Conservation (phyloP, 2,888 invertebrate genomes). For the Ochropacha duplaris region DNA sequence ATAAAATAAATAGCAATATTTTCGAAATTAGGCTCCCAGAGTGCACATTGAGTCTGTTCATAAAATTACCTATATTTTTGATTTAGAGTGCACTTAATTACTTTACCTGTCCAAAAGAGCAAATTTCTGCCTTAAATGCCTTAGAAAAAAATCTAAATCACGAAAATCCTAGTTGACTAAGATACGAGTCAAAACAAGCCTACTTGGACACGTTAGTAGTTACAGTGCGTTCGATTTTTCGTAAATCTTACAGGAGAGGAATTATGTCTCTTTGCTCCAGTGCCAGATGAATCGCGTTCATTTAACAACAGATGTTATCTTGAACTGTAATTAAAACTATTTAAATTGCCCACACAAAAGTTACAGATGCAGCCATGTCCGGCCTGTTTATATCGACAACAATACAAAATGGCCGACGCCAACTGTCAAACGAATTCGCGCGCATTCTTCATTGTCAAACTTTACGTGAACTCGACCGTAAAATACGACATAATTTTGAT, state of each 20-base stretch:
- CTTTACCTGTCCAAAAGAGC: too few species aligned
- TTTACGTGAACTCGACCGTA: slow-evolving; percentile 41
- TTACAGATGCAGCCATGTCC: slow-evolving; percentile 29
- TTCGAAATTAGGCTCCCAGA: too few species aligned
- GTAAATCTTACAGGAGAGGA: background rate
- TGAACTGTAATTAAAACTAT: background rate
- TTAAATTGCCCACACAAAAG: slow-evolving; percentile 2
- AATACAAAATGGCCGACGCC: slow-evolving; percentile 65
- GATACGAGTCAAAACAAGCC: too few species aligned
- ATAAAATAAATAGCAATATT: too few species aligned
- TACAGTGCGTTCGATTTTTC: too few species aligned
- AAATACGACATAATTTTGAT: slow-evolving; percentile 66
- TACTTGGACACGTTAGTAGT: too few species aligned
- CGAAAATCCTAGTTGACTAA: too few species aligned
- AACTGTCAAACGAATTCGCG: slow-evolving; percentile 69
- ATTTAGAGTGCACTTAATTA: too few species aligned
- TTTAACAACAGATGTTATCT: background rate
- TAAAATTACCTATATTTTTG: too few species aligned
- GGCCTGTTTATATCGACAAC: slow-evolving; percentile 34
- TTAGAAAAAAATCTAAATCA: too few species aligned
- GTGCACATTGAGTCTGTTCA: too few species aligned
- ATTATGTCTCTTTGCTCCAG: background rate
- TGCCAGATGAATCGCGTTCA: background rate
- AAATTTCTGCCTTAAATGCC: too few species aligned
- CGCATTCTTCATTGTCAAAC: slow-evolving; percentile 51